Base-by-base conservation (phyloP, 2,797 vertebrate genomes). In the Anisognathus igniventris region DNA sequence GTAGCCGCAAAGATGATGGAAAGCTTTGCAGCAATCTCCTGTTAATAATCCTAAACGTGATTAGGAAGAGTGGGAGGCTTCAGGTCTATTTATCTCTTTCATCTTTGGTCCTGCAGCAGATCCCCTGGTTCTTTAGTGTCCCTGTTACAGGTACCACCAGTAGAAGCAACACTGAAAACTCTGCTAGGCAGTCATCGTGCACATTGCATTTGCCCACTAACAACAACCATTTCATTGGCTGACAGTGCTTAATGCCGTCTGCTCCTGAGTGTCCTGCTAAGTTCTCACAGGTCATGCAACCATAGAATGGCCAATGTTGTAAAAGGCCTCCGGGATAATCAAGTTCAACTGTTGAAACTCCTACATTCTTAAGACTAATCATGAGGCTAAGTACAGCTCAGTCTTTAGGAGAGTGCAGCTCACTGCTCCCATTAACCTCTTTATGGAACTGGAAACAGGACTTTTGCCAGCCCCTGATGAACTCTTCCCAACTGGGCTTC, bases 261-360 rank as follows among this genome's bases (percentile, higher is more conserved):
- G 24, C 24, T 78, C 54, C 5, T 1, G 17, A 24, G 9, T 18
- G 24, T 62, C 75, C 22, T 68, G 21, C 27, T 50, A 18, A 39
- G 14, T 8, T 30, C 31, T 80, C 31, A 74, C 22, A 47, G 17
- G 3, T 18, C 15, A 27, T 31, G 22, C 60, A 81, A 35, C 56
- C 30, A 40, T 8, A 22, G 11, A 61, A 53, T 45, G 17, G 35
- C 18, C 23, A 66, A 45, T 8, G n/a, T 30, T 79, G 45, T 58
- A 66, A 51, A 51, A 53, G 28, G 30, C 33, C 14, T 51, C 30
- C 17, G 53, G 24, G 39, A 50, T 15, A 19, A 51, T 19, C 3
- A 39, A 22, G 14, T 45, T 72, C 12, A 30, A 9, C 0, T 0
- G 4, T 12, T 23, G 14, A 40, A 75, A 12, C 2, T 42, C 18